Base-by-base conservation (phyloP, 2,113 vertebrate genomes). In the Nipponia nippon region DNA sequence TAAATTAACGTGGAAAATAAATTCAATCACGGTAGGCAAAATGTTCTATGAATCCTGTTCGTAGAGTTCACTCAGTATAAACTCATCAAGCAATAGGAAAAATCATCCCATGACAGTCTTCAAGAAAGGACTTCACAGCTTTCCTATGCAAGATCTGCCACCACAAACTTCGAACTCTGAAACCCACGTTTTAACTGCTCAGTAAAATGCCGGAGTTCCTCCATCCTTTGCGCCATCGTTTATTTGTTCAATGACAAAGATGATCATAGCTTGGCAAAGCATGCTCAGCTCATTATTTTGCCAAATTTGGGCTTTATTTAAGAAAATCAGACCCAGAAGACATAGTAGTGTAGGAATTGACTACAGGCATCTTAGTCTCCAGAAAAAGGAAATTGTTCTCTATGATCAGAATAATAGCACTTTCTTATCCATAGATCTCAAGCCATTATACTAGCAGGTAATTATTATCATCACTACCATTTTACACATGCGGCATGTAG, bases 271-370 rank as follows among this genome's bases (percentile, higher is more conserved):
- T 67, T 81, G 69, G 62, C 67, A 87, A 83, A 76, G 34, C 40
- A 49, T 1, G 22, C 42, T 80, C 19, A 25, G 67, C 11, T 83
- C 83, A n/a, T 36, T 25, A 71, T 62, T 78, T 52, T 82, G 89
- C 89, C 85, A 82, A 91, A 86, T 84, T 71, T 81, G 67, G 83
- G 42, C 58, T 87, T 86, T 44, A 83, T 55, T 83, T 79, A 65
- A 71, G 86, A 84, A 90, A 94, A 90, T 30, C 67, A 76, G 63
- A 52, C 42, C 67, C 67, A 75, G 67, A 83, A 84, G 56, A 26
- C 66, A 23, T 0, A 65, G 36, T 7, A 71, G 38, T 32, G 80
- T 1, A 61, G 36, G 58, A 85, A 75, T 2, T 65, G 80, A 47
- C 87, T 73, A 14, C 44, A 84, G 73, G 58, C 56, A 53, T 15